Conservation (phyloP, 1,140 invertebrate genomes). For the Manduca sexta region DNA sequence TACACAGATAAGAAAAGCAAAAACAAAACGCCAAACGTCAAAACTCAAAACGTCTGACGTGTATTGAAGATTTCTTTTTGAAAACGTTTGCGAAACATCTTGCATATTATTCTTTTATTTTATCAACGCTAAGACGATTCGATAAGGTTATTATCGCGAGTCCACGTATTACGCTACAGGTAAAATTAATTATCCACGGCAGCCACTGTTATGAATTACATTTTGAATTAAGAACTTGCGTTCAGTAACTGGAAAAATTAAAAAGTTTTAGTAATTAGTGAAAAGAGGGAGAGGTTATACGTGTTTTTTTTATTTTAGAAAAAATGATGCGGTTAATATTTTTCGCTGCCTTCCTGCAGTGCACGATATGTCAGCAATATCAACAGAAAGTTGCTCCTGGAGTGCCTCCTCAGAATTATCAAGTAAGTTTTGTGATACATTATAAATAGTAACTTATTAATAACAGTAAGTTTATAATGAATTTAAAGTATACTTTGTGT, state of each 20-base stretch:
- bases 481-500: no score
- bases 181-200: no score
- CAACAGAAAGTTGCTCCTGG: slow-evolving; percentile 64
- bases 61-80: neutral
- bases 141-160: neutral
- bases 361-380: slow-evolving; percentile 51
- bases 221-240: no score
- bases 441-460: no score
- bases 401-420: slow-evolving; percentile 60
- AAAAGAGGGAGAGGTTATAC: no score
- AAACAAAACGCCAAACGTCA: neutral
- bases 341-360: slow-evolving; percentile 43
- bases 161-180: no score
- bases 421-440: slow-evolving; percentile 31
- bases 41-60: neutral
- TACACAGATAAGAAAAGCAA: neutral
- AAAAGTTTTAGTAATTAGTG: no score
- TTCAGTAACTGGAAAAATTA: no score
- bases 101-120: neutral
- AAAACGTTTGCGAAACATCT: neutral
- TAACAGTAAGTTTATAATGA: no score
- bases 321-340: slow-evolving; percentile 49
- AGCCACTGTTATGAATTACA: no score
- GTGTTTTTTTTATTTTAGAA: slow-evolving; percentile 2
- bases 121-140: neutral